Percentiles rank a stretch among this genome's conserved stretches.
phyloP scores from a whole-genome alignment of 1,140 invertebrate genomes.

The Aporrectodea caliginosa region DNA sequence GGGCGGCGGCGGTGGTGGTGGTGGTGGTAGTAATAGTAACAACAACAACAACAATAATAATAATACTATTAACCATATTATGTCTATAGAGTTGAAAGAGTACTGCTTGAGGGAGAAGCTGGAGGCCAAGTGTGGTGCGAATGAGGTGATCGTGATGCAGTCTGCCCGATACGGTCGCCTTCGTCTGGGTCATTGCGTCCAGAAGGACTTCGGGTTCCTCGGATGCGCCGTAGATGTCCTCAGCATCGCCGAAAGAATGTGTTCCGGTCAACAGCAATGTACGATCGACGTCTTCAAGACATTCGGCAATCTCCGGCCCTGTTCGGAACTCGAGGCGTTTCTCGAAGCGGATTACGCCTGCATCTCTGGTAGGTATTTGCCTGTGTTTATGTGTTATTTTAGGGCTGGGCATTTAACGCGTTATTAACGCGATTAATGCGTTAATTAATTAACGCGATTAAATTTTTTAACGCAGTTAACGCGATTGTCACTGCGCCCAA shows the following conservation, averaged over 20 bases:
- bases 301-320: background rate
- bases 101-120: background rate
- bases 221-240: background rate
- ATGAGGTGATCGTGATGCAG: background rate
- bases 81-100: background rate
- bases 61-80: background rate
- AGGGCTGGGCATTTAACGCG: too few species aligned
- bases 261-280: constrained; percentile 6
- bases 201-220: constrained; percentile 11
- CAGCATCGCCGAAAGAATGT: background rate
- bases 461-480: too few species aligned
- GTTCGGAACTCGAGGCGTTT: background rate
- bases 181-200: background rate
- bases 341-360: background rate
- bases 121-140: background rate
- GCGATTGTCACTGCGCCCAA: too few species aligned
- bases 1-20: too few species aligned
- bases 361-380: background rate
- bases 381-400: too few species aligned
- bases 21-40: background rate
- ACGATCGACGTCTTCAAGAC: background rate
- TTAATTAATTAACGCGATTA: too few species aligned
- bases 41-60: background rate
- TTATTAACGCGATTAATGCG: too few species aligned
- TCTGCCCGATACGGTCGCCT: constrained; percentile 1